phyloP scores from a whole-genome alignment of 2,113 vertebrate species.

The Otis tarda region DNA sequence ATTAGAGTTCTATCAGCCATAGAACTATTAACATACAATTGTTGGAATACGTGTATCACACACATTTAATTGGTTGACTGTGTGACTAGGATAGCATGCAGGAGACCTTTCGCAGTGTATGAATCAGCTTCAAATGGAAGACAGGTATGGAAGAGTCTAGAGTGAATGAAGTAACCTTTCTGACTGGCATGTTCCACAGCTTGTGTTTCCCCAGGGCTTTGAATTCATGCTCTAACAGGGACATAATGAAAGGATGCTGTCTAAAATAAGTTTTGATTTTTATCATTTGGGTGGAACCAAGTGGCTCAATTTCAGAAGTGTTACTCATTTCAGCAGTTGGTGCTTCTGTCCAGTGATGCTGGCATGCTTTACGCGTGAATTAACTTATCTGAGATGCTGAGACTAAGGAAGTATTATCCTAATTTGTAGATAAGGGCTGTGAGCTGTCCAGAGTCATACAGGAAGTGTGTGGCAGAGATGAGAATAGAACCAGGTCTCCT shows the following conservation, averaged over 20 bases:
- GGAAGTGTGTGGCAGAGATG: conserved; percentile 13
- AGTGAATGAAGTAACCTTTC: conserved; percentile 26
- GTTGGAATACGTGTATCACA: neutral
- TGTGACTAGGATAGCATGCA: neutral
- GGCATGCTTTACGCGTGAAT: neutral
- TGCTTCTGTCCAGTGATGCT: neutral
- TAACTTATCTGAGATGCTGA: neutral
- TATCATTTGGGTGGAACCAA: conserved; percentile 51
- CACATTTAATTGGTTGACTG: neutral
- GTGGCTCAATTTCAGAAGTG: conserved; percentile 34
- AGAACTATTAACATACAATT: neutral
- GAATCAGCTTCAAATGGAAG: conserved; percentile 20
- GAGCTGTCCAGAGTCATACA: conserved; percentile 21
- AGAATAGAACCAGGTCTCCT: conserved; percentile 48
- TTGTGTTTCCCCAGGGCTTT: conserved; percentile 15
- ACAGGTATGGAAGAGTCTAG: conserved; percentile 10
- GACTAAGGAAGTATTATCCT: neutral
- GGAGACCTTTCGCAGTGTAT: neutral
- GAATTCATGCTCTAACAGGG: conserved; percentile 51
- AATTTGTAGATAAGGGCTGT: neutral
- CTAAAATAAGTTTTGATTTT: conserved; percentile 5
- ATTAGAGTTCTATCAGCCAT: neutral
- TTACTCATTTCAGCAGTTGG: conserved; percentile 33
- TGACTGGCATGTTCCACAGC: conserved; percentile 30
- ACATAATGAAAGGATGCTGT: conserved; percentile 23